Base-by-base conservation (phyloP, 2,113 vertebrate genomes). In the Microtus pennsylvanicus region DNA sequence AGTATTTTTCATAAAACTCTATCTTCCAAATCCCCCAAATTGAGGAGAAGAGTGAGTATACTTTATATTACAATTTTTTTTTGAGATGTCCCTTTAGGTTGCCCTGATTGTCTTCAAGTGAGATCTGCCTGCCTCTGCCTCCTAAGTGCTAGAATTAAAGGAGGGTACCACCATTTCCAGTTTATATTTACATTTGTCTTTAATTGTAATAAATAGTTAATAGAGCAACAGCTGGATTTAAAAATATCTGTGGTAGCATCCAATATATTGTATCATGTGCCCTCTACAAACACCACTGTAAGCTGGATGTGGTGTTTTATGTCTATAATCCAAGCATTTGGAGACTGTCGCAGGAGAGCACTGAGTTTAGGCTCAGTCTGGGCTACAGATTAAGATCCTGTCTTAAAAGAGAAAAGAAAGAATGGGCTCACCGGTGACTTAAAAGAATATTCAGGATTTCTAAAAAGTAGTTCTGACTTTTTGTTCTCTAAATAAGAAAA, bases 161-260 rank as follows among this genome's bases (percentile, higher is more conserved):
- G 55, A 14, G 13, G 16, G 55, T 28, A 35, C 35, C 21, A 38
- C 80, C n/a, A 61, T 3, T n/a, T 21, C 80, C 61, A 42, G 65
- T 85, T 94, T 82, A 38, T 93, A 55, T 89, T 95, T 93, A 38
- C 47, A 52, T 30, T 76, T 85, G 26, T 94, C 24, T 24, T 75
- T 89, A 89, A 75, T 87, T 58, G 19, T 58, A 58, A 21, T 58
- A 58, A 58, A 58, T 55, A 58, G 55, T 90, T 72, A 87, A 72
- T 72, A 70, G 47, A 47, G 38, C 33, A 61, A 50, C 47, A 74
- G 47, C 33, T 88, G 33, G 24, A 16, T 52, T 74, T 77, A 67
- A 67, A 28, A 63, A 67, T 38, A 28, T 67, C 52, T 90, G 38
- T 78, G 74, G 17, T 58, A 86, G 19, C 72, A 50, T 89, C 26